Evolutionary conservation across 2,113 vertebrate genomes (phyloP).

Genomic region (Syngnathus scovelli): DNA sequence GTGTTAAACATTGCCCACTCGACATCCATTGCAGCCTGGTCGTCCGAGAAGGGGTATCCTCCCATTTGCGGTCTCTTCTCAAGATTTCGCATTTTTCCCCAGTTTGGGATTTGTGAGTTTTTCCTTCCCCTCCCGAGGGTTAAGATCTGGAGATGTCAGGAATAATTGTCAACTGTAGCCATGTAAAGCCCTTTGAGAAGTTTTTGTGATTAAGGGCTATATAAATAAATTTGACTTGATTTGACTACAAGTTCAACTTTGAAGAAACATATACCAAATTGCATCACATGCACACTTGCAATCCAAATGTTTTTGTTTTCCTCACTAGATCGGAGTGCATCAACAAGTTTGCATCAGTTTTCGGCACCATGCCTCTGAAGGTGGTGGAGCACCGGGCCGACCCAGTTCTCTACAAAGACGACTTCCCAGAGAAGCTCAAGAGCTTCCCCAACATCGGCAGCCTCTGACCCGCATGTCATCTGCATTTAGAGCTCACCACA

Average conservation of each 20-base stretch:
- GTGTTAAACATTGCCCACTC: no score
- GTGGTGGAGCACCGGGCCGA: constrained; percentile 96
- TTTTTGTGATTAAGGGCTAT: no score
- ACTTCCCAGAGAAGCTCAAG: constrained; percentile 97
- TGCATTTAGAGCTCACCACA: not conserved
- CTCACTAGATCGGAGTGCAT: constrained; percentile 90
- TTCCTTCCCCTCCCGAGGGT: no score
- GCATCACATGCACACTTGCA: not conserved
- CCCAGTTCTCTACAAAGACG: constrained; percentile 95
- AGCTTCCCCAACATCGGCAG: constrained; percentile 99
- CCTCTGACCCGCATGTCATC: constrained; percentile 67
- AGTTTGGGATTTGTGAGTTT: no score
- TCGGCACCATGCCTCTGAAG: constrained; percentile 96
- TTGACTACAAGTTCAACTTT: not conserved
- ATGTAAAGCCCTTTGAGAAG: no score
- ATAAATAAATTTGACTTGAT: no score
- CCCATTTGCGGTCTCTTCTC: no score
- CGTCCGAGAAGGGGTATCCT: no score
- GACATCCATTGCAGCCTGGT: no score
- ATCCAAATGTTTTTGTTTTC: constrained; percentile 3
- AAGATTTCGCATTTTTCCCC: no score
- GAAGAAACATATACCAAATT: not conserved
- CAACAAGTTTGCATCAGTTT: constrained; percentile 97
- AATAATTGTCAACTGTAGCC: no score
- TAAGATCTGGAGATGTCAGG: no score